A percentile compares a stretch with the other conserved stretches of the same genome.
Evolutionary conservation across 2,888 invertebrate species (phyloP).

Genomic region (Himalopsyche tibetana): DNA sequence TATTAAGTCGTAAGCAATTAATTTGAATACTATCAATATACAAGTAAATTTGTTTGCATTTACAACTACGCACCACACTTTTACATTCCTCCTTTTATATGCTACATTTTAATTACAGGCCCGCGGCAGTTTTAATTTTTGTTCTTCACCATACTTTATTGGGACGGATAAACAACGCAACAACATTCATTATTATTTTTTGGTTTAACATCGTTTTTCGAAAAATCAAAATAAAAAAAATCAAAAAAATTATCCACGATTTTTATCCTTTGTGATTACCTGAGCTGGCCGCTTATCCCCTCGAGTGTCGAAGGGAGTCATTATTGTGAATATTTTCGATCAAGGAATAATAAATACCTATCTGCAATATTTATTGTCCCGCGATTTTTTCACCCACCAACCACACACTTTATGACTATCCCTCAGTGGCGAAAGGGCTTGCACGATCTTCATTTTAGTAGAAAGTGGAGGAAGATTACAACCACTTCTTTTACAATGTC

Average conservation of each 20-base stretch:
- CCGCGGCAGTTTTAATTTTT: slow-evolving; percentile 64
- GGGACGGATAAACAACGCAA: slow-evolving; percentile 57
- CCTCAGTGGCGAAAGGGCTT: no score
- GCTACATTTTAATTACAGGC: slow-evolving; percentile 65
- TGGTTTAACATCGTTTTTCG: slow-evolving; percentile 55
- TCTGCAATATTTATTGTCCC: not conserved
- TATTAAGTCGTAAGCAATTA: no score
- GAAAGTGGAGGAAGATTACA: no score
- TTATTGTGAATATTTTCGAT: slow-evolving; percentile 40
- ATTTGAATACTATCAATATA: no score
- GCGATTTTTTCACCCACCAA: not conserved
- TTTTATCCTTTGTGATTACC: slow-evolving; percentile 57
- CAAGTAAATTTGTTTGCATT: no score
- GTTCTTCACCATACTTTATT: slow-evolving; percentile 61
- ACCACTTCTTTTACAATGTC: no score
- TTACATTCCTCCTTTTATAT: slow-evolving; percentile 47
- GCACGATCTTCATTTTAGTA: no score
- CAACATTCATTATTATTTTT: slow-evolving; percentile 61
- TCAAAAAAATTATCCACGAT: slow-evolving; percentile 52
- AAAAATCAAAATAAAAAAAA: slow-evolving; percentile 41
- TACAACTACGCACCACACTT: slow-evolving; percentile 29
- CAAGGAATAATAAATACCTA: slow-evolving; percentile 33
- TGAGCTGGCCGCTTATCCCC: slow-evolving; percentile 16
- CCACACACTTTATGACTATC: not conserved
- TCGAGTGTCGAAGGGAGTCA: slow-evolving; percentile 39